Base-by-base conservation (phyloP, 2,888 invertebrate species). In the Embidobia sp. region DNA sequence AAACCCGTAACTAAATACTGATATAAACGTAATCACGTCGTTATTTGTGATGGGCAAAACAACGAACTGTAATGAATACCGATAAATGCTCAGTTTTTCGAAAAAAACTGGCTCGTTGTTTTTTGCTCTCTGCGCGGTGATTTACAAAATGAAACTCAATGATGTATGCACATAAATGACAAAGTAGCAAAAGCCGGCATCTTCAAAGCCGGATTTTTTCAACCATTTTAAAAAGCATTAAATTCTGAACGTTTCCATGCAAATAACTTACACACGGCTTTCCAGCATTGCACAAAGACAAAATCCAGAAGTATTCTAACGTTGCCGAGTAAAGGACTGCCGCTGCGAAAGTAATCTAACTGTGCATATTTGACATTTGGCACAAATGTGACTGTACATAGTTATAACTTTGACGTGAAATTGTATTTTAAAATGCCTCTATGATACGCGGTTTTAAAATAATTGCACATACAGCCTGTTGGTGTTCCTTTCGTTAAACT, bases 181-280 rank as follows among this genome's bases (percentile, higher is more conserved):
- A 61, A 35, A 61, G 37, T 61, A 48, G 48, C 31, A 26, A 13
- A 46, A 44, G 37, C 48, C 11, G 4, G 8, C n/a, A 31, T 29
- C 31, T 44, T 59, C 44, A 46, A 46, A 46, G 46, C 13, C 13
- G 11, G 1, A 15, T 13, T 42, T 61, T 44, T 46, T 48, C 22
- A 46, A 35, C 29, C 46, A 35, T 61, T 61, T 61, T 16, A 48
- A 48, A 61, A 61, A 61, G 59, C 59, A 61, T 48, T 48, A 61
- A 49, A 49, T 49, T 49, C 49, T 31, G 31, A 49, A 63, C 31
- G 40, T 49, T 49, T 49, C 49, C 29, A 63, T 49, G 63, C 40
- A 63, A 63, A 48, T 49, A 63, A 49, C 63, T 63, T 63, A 37
- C 61, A 49, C 31, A 49, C 31, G 37, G 48, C 61, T 46, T 63